Evolutionary conservation across 2,797 vertebrate species (phyloP), one percentile per base, ranked within the genome.

Genomic region (Karalla daura): DNA sequence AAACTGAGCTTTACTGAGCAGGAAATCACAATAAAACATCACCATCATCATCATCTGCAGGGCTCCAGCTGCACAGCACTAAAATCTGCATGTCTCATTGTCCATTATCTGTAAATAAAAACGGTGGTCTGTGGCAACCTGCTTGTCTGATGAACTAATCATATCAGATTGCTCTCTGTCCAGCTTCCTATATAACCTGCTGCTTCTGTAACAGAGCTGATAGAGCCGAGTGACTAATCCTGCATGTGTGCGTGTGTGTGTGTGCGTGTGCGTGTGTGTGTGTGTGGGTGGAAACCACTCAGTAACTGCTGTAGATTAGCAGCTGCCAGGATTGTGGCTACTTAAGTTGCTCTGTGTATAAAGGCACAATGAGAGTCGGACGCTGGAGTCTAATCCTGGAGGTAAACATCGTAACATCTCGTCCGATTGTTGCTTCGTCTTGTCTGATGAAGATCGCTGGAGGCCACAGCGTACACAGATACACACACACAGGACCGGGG

Each of bases 251-350:
- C n/a, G n/a, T n/a, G n/a, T n/a, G n/a, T n/a, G n/a, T n/a, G n/a
- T n/a, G n/a, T n/a, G n/a, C n/a, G n/a, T n/a, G n/a, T n/a, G n/a
- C n/a, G n/a, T n/a, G n/a, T n/a, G n/a, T n/a, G n/a, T n/a, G 36
- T 15, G 69, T 70, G 80, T 80, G 63, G 72, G 76, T 56, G 63
- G 32, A 59, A 65, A 64, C 58, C 70, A 73, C 77, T 86, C 59
- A 66, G 43, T 52, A 78, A 68, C 70, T 63, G 52, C 46, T 45
- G 61, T 73, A 58, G 55, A 65, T 76, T 59, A 81, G 61, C 9
- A 7, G 37, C 65, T 43, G 54, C 56, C 37, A 36, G 12, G 40
- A 41, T 69, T 60, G 46, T 68, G 82, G 66, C 69, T 71, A 65
- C 53, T 63, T 67, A 24, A 41, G 44, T 43, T 71, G 55, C 67